Evolutionary conservation across 2,113 vertebrate genomes (phyloP).

Genomic region (Larimichthys crocea): DNA sequence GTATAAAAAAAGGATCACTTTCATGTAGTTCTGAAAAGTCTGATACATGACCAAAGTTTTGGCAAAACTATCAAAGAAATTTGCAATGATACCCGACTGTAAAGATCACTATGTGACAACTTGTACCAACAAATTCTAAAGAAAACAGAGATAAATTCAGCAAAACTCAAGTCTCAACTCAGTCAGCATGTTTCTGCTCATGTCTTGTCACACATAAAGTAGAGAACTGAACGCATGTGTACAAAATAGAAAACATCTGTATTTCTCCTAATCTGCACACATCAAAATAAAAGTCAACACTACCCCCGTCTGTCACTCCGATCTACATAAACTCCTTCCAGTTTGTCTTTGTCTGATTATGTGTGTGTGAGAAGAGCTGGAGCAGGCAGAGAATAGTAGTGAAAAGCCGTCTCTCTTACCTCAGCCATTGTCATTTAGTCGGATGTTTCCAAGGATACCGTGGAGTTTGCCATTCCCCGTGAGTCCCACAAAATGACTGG

Average conservation of each 20-base stretch:
- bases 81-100: neutral
- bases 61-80: neutral
- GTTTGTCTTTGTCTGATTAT: conserved; percentile 39
- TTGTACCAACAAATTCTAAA: neutral
- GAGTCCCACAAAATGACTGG: conserved; percentile 88
- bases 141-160: neutral
- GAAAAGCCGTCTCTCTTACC: conserved; percentile 87
- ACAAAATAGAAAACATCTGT: neutral
- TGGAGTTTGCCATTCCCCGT: conserved; percentile 90
- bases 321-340: conserved; percentile 29
- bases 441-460: conserved; percentile 85
- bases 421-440: conserved; percentile 93
- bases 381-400: conserved; percentile 22
- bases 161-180: neutral
- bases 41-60: neutral
- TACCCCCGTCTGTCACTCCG: conserved; percentile 3
- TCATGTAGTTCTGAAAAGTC: neutral
- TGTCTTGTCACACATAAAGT: neutral
- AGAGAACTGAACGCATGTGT: neutral
- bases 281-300: neutral
- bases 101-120: neutral
- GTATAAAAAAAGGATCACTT: neutral
- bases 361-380: conserved; percentile 17
- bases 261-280: neutral
- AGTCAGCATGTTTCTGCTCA: neutral